Conservation (phyloP, 2,888 invertebrate species). For the Mesorhabditis belari region DNA sequence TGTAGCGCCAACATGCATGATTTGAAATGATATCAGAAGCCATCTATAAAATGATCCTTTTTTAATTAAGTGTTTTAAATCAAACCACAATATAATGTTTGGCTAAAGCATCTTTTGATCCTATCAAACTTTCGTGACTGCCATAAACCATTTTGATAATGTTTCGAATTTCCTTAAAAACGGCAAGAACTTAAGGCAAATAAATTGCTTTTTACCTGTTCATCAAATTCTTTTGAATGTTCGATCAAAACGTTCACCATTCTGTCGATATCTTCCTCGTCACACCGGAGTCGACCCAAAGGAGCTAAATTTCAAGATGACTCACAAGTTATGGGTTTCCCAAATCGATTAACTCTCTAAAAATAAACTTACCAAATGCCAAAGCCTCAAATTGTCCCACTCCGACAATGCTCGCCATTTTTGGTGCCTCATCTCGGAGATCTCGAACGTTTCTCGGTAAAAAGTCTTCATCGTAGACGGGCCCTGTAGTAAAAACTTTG, state of each 20-base stretch:
- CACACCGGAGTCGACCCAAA: not conserved
- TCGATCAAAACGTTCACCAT: not conserved
- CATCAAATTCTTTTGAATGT: not conserved
- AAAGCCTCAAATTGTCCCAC: constrained; percentile 45
- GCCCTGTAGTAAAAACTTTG: constrained; percentile 10
- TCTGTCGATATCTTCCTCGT: not conserved
- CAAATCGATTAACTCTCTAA: too few relatives aligned
- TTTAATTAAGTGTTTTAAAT: not conserved
- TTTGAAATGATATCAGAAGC: not conserved
- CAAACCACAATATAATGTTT: not conserved
- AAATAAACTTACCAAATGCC: constrained; percentile 34
- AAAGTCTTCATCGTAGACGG: constrained; percentile 48
- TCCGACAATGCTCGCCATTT: constrained; percentile 36
- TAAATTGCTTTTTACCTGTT: too few relatives aligned
- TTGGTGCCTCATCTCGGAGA: constrained; percentile 31
- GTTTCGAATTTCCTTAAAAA: not conserved
- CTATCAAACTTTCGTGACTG: not conserved
- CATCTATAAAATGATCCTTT: not conserved
- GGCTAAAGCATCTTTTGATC: not conserved
- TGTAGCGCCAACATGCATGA: not conserved
- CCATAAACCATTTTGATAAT: not conserved
- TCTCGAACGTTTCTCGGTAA: constrained; percentile 24
- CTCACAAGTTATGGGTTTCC: too few relatives aligned
- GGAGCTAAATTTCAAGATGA: too few relatives aligned
- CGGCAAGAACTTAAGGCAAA: too few relatives aligned